phyloP scores from a whole-genome alignment of 2,113 vertebrate genomes.

The Galbula dea region DNA sequence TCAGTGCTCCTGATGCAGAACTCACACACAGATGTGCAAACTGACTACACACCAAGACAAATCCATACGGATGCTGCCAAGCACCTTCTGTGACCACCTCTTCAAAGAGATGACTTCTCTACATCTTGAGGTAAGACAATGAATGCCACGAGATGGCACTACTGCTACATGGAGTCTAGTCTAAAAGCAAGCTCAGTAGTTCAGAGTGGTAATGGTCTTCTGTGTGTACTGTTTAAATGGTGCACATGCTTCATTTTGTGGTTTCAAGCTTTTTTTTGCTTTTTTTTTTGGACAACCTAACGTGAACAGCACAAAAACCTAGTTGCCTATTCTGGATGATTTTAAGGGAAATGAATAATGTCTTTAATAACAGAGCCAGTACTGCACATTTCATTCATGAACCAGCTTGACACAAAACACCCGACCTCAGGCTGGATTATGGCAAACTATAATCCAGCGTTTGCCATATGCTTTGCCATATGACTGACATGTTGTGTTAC shows the following conservation, averaged over 20 bases:
- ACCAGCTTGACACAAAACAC: slow-evolving; percentile 30
- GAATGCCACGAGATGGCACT: slow-evolving; percentile 68
- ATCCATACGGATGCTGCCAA: not conserved
- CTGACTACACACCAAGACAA: not conserved
- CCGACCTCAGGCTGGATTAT: slow-evolving; percentile 54
- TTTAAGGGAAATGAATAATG: slow-evolving; percentile 39
- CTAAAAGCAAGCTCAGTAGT: not conserved
- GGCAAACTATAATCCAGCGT: slow-evolving; percentile 73
- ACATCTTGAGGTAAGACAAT: not conserved
- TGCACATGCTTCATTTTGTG: not conserved
- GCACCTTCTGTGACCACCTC: not conserved
- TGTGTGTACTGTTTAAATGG: not conserved
- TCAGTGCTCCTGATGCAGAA: not conserved
- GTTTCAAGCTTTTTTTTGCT: not conserved
- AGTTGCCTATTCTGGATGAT: not conserved
- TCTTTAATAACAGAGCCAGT: not conserved
- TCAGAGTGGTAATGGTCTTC: not conserved
- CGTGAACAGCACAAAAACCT: not conserved
- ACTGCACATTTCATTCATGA: slow-evolving; percentile 18
- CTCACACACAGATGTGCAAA: not conserved
- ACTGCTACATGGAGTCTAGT: not conserved
- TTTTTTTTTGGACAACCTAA: not conserved
- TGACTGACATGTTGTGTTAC: slow-evolving; percentile 75
- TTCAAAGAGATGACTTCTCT: not conserved
- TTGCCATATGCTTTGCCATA: slow-evolving; percentile 67